These are phyloP conservation scores for Habrosyne pyritoides DNA, from an alignment of 2,888 invertebrate genomes.

Conservation along the genomic window DNA sequence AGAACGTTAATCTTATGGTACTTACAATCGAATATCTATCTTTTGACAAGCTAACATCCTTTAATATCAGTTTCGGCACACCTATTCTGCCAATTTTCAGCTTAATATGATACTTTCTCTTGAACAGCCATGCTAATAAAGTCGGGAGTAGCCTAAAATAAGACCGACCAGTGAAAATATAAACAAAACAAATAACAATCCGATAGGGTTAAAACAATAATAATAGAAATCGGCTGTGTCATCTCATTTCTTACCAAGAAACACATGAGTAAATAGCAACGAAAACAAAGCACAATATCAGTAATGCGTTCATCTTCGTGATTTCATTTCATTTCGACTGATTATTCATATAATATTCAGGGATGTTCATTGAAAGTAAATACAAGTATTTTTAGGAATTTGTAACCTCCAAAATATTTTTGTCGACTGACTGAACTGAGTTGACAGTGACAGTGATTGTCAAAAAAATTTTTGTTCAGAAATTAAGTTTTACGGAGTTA, in stretches of 20 bases:
- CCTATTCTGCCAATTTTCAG: conserved; percentile 92
- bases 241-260: conserved; percentile 79
- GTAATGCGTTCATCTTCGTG: conserved; percentile 63
- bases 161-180: conserved; percentile 41
- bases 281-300: conserved; percentile 65
- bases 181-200: conserved; percentile 51
- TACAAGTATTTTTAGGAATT: neutral
- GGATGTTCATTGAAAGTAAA: conserved; percentile 17
- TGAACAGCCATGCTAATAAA: conserved; percentile 90
- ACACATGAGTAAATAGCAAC: conserved; percentile 83
- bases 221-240: conserved; percentile 51
- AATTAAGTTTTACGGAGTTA: too few relatives aligned
- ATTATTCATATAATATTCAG: conserved; percentile 27
- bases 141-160: conserved; percentile 89
- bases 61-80: conserved; percentile 90
- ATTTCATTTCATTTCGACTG: conserved; percentile 43
- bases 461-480: too few relatives aligned
- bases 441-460: too few relatives aligned
- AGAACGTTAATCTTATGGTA: too few relatives aligned
- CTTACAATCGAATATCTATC: conserved; percentile 90
- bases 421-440: neutral
- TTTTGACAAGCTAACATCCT: conserved; percentile 91
- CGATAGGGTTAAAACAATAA: conserved; percentile 9
- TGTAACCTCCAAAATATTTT: conserved; percentile 10
- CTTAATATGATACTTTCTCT: conserved; percentile 90